Percentiles rank a stretch among this genome's conserved stretches.
These are phyloP conservation scores for Trinorchestia longiramus DNA, from an alignment of 1,140 invertebrate species.

Conservation along the genomic window DNA sequence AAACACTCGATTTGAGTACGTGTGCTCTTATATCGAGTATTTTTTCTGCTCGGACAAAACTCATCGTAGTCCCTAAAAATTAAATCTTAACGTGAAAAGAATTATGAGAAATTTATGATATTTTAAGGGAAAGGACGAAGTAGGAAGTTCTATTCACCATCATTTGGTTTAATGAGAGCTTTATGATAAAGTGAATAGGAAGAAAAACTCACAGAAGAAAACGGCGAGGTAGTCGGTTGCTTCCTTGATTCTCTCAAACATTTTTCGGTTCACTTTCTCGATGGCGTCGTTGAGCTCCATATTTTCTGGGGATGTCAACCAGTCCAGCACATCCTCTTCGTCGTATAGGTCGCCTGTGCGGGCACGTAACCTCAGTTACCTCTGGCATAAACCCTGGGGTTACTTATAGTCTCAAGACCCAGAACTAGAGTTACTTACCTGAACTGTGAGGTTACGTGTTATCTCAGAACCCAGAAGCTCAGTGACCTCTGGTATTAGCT, in stretches of 20 bases:
- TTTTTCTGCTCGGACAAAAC: background rate
- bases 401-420: background rate
- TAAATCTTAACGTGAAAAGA: background rate
- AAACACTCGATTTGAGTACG: background rate
- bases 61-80: background rate
- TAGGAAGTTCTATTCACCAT: background rate
- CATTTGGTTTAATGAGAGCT: background rate
- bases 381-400: background rate
- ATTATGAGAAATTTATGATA: background rate
- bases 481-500: too few species aligned
- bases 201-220: conserved; percentile 87
- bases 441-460: too few species aligned
- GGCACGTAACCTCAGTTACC: background rate
- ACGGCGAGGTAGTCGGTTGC: conserved; percentile 76
- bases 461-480: too few species aligned
- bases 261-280: conserved; percentile 71
- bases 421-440: background rate
- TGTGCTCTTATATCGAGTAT: background rate
- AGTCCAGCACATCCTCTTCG: conserved; percentile 93
- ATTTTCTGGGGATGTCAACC: conserved; percentile 92
- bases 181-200: background rate
- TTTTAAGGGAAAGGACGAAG: background rate
- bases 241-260: conserved; percentile 70
- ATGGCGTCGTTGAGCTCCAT: conserved; percentile 90
- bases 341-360: conserved; percentile 83